Evolutionary conservation across 2,888 invertebrate species (phyloP).

Genomic region (Tenthredo notha): DNA sequence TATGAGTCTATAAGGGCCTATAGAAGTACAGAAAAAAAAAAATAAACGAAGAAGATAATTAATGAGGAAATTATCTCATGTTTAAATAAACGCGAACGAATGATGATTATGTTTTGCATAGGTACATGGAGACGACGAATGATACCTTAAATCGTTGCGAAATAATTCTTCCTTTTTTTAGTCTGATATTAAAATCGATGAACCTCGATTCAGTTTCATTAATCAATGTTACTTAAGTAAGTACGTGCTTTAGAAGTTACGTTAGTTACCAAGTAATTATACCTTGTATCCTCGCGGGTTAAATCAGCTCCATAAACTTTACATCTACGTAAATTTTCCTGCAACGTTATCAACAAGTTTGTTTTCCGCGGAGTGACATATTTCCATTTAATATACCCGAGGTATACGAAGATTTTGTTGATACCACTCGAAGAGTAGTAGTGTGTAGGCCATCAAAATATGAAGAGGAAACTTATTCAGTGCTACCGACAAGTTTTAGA

Average conservation of each 20-base stretch:
- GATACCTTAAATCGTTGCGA: background rate
- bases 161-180: background rate
- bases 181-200: background rate
- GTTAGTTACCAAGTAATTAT: slow-evolving; percentile 18
- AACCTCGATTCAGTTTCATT: background rate
- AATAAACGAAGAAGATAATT: background rate
- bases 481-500: background rate
- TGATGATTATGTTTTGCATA: background rate
- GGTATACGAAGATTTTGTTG: background rate
- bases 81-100: background rate
- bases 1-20: background rate
- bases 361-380: slow-evolving; percentile 18
- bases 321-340: background rate
- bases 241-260: background rate
- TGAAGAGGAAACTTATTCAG: slow-evolving; percentile 2
- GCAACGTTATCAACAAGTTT: slow-evolving; percentile 28
- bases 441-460: background rate
- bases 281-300: slow-evolving; percentile 8
- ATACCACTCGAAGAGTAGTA: background rate
- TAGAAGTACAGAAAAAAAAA: background rate
- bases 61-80: background rate
- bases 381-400: background rate
- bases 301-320: background rate
- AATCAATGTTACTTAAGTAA: slow-evolving; percentile 19
- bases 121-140: background rate